A percentile compares a stretch with the other conserved stretches of the same genome.
These are phyloP conservation scores for Enteromius radiatus DNA, from an alignment of 2,797 vertebrate genomes.

Conservation along the genomic window DNA sequence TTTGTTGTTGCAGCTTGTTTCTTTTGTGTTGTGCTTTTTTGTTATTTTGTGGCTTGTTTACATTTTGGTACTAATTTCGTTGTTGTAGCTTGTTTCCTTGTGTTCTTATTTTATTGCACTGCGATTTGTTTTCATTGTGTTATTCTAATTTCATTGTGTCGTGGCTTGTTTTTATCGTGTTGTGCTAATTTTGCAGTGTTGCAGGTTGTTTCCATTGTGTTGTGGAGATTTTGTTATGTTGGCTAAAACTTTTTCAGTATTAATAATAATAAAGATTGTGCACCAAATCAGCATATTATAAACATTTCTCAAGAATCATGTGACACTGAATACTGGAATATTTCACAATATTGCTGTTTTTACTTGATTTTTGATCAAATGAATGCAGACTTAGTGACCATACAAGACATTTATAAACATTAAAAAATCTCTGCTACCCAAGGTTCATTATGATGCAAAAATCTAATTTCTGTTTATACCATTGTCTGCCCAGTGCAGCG, in stretches of 20 bases:
- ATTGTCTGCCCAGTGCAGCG: background rate
- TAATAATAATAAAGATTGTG: background rate
- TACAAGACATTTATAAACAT: background rate
- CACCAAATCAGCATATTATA: background rate
- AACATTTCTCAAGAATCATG: background rate
- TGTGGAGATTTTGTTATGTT: too few relatives aligned
- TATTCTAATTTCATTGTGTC: too few relatives aligned
- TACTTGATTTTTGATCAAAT: background rate
- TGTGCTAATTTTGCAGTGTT: too few relatives aligned
- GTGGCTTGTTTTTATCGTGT: too few relatives aligned
- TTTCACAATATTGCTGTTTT: background rate
- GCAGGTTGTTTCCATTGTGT: too few relatives aligned
- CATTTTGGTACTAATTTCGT: too few relatives aligned
- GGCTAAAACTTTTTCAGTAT: background rate
- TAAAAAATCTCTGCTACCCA: background rate
- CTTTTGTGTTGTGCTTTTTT: too few relatives aligned
- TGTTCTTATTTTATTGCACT: too few relatives aligned
- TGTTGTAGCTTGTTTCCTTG: too few relatives aligned
- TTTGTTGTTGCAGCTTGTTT: too few relatives aligned
- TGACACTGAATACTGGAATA: background rate
- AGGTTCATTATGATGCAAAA: background rate
- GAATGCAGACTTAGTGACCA: background rate
- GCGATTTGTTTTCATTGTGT: too few relatives aligned
- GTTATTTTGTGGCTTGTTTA: too few relatives aligned
- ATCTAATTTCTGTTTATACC: background rate